These are phyloP conservation scores for Phengaris alcon DNA, from an alignment of 2,888 invertebrate genomes.

Conservation along the genomic window DNA sequence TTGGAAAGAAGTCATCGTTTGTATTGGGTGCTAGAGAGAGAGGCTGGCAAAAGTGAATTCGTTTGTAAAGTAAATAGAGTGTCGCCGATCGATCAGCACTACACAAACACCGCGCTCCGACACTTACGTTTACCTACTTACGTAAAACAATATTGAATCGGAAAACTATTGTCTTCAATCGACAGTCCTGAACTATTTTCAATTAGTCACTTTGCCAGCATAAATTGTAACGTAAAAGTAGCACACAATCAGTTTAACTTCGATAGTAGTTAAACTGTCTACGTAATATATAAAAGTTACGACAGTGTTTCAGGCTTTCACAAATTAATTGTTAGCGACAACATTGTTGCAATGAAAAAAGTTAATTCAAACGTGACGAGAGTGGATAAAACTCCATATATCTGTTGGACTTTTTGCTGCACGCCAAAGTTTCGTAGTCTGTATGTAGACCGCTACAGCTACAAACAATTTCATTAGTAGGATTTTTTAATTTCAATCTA, in stretches of 20 bases:
- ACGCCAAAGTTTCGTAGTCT: background rate
- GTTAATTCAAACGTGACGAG: constrained; percentile 6
- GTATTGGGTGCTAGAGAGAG: constrained; percentile 55
- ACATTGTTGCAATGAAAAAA: constrained; percentile 19
- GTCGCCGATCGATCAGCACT: constrained; percentile 55
- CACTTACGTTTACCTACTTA: background rate
- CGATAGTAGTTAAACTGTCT: background rate
- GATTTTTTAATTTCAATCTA: background rate
- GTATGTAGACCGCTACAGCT: background rate
- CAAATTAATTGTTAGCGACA: background rate
- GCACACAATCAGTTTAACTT: background rate
- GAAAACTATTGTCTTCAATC: background rate
- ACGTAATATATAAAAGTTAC: background rate
- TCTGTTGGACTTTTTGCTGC: constrained; percentile 3
- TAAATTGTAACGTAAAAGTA: background rate
- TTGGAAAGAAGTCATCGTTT: constrained; percentile 73
- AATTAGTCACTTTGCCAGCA: background rate
- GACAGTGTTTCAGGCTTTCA: background rate
- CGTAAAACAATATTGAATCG: background rate
- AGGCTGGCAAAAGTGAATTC: constrained; percentile 35
- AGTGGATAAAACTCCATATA: background rate
- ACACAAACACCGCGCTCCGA: constrained; percentile 23
- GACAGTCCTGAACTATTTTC: background rate
- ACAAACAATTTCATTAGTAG: background rate
- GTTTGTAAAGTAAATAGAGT: constrained; percentile 67